phyloP scores from a whole-genome alignment of 2,797 vertebrate genomes.

The Tamandua tetradactyla region DNA sequence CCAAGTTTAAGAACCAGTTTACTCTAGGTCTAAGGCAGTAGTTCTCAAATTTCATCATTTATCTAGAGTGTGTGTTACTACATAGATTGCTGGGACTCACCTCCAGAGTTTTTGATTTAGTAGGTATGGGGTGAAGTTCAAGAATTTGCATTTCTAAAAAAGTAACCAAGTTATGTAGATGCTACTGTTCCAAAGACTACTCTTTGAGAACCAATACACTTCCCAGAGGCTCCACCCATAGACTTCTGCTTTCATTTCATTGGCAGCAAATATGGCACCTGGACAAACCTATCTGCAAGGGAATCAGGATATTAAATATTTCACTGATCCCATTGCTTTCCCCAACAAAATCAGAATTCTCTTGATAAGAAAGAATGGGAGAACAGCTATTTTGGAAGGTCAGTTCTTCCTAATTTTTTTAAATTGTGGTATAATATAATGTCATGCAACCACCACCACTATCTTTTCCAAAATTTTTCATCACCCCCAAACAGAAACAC shows the following conservation, averaged over 20 bases:
- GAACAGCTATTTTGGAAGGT: not conserved
- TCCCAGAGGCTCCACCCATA: not conserved
- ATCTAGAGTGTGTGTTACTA: not conserved
- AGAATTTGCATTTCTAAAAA: not conserved
- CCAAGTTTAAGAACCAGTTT: not conserved
- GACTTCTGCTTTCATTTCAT: not conserved
- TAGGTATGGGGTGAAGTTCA: not conserved
- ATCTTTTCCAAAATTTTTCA: too few species aligned
- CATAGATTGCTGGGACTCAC: not conserved
- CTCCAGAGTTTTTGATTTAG: not conserved
- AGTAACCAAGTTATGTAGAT: not conserved
- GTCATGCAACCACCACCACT: too few species aligned
- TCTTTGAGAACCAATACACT: not conserved
- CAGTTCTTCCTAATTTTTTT: not conserved
- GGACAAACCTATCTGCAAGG: not conserved
- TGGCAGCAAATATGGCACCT: not conserved
- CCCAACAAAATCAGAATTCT: not conserved
- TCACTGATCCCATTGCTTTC: not conserved
- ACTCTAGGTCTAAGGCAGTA: not conserved
- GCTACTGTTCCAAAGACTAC: fast-evolving
- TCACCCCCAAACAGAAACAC: too few species aligned
- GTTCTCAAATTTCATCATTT: not conserved
- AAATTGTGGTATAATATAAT: too few species aligned
- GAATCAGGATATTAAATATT: not conserved
- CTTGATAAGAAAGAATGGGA: not conserved